phyloP scores from a whole-genome alignment of 2,113 vertebrate genomes.

The Lophochroa leadbeateri region DNA sequence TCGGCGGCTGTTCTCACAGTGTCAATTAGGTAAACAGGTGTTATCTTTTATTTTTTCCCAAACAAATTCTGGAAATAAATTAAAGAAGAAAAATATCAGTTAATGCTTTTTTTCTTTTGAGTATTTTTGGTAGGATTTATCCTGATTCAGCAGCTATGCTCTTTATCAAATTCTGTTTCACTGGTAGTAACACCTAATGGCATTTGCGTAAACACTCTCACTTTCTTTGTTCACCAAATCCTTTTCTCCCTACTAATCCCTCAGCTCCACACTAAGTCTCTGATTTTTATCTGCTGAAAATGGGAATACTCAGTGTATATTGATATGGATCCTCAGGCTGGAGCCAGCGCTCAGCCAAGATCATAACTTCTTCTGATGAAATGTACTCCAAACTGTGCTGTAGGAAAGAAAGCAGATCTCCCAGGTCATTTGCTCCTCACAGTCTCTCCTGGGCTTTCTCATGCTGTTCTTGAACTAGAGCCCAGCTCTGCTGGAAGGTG shows the following conservation, averaged over 20 bases:
- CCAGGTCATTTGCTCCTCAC: not conserved
- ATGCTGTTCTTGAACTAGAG: accelerated
- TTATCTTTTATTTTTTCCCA: not conserved
- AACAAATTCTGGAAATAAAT: not conserved
- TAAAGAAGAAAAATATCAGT: not conserved
- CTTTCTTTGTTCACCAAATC: not conserved
- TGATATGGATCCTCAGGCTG: not conserved
- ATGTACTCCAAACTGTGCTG: not conserved
- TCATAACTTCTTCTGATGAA: not conserved
- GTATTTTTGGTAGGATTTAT: not conserved
- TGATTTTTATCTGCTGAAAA: not conserved
- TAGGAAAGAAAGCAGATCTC: not conserved
- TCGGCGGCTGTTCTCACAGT: not conserved
- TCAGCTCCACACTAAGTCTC: not conserved
- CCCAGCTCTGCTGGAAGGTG: not conserved
- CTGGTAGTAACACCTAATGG: not conserved
- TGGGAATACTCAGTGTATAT: not conserved
- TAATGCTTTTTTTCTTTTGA: not conserved
- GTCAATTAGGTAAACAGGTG: not conserved
- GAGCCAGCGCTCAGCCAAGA: not conserved
- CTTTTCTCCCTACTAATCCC: not conserved
- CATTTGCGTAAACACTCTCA: not conserved
- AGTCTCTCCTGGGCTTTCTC: not conserved
- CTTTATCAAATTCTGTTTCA: not conserved
- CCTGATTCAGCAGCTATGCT: not conserved